A percentile compares a stretch with the other conserved stretches of the same genome.
phyloP scores from a whole-genome alignment of 1,140 invertebrate genomes.

The Cotesia vestalis region DNA sequence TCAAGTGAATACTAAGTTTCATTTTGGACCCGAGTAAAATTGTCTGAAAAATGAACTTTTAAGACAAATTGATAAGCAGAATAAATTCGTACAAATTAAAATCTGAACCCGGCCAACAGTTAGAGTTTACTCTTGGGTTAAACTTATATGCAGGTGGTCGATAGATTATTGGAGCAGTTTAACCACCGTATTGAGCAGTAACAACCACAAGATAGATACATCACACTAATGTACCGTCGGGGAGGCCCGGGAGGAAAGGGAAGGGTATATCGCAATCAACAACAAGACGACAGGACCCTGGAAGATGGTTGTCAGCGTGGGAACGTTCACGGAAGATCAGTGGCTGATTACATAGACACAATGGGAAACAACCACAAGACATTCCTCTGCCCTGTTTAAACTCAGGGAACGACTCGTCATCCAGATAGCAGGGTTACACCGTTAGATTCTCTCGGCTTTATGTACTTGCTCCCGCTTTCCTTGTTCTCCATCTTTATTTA shows the following conservation, averaged over 20 bases:
- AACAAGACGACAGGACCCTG: conserved; percentile 45
- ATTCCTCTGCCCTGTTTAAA: conserved; percentile 6
- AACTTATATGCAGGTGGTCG: too few species aligned
- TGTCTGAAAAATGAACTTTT: too few species aligned
- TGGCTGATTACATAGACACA: conserved; percentile 31
- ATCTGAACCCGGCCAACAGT: too few species aligned
- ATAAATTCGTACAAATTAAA: too few species aligned
- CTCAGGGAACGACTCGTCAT: conserved; percentile 34
- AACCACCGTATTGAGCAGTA: too few species aligned
- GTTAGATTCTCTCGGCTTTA: conserved; percentile 35
- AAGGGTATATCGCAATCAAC: conserved; percentile 59
- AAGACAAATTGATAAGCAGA: too few species aligned
- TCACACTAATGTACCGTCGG: background rate
- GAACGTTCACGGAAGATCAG: conserved; percentile 58
- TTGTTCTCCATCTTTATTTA: too few species aligned
- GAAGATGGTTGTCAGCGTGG: conserved; percentile 57
- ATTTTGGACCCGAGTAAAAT: too few species aligned
- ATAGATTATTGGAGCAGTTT: too few species aligned
- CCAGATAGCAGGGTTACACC: conserved; percentile 33
- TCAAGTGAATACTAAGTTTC: too few species aligned
- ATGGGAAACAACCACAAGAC: conserved; percentile 19
- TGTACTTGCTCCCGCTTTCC: background rate
- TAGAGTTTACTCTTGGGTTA: too few species aligned
- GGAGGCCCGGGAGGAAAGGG: conserved; percentile 9
- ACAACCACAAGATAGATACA: background rate